Evolutionary conservation across 2,797 vertebrate genomes (phyloP), one percentile per base, ranked within the genome.

Genomic region (Setipinna tenuifilis): DNA sequence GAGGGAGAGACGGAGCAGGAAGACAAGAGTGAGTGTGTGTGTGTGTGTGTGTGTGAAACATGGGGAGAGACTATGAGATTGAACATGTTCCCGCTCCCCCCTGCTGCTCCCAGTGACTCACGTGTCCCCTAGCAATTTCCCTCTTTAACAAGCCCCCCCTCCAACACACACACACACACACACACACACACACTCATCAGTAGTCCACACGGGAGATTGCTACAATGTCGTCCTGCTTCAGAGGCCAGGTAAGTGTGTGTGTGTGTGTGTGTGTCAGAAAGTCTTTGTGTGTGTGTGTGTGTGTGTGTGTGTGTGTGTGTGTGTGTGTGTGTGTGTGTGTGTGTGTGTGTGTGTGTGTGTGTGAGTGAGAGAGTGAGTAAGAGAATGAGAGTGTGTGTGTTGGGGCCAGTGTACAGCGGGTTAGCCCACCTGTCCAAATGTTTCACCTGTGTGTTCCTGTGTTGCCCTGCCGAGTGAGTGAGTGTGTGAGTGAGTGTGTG

Each of bases 191-290:
- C 68, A 12, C 3, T 6, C 68, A 16, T 31, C 46, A 65, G 23
- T 57, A 11, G 48, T 25, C 11, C 62, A n/a, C 3, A 75, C 31
- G 68, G 28, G 68, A 35, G 3, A 82, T 2, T 23, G 44, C 41
- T 6, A 82, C 41, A 6, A 89, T 89, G 86, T 82, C 83, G 11
- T 81, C 86, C 3, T 89, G 88, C 54, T 89, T 86, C 83, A 83
- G 46, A 14, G 83, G 82, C 44, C 88, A 87, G 88, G 88, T 89
- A 75, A 83, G 88, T 68, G 44, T 21, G 58, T 44, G 41, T 21
- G 2, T n/a, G 50, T 35, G 23, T 35, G 80, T 14, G 75, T 28
- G 11, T 5, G 11, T 19, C n/a, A 41, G 35, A 41, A 41, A 41
- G 3, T 44, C 12, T n/a, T n/a, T 19, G 25, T 19, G 2, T 41